phyloP scores from a whole-genome alignment of 2,888 invertebrate species.

The Archaeoteleia sp. region DNA sequence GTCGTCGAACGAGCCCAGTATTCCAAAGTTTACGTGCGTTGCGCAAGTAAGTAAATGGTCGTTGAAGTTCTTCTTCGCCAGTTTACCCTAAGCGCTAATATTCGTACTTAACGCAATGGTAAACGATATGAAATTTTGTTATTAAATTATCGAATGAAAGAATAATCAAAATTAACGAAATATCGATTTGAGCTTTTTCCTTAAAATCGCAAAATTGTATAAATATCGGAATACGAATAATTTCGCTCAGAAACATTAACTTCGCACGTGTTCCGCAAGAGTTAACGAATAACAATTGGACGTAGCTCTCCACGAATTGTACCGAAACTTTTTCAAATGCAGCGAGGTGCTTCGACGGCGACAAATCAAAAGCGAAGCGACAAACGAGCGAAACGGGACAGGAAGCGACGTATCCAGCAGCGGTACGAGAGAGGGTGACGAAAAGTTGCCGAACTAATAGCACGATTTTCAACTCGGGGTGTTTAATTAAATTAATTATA shows the following conservation, averaged over 20 bases:
- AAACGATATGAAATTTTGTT: neutral
- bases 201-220: neutral
- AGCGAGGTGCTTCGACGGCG: slow-evolving; percentile 38
- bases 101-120: too few relatives aligned
- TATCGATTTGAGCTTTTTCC: too few relatives aligned
- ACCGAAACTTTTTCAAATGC: slow-evolving; percentile 54
- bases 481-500: slow-evolving; percentile 75
- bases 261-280: slow-evolving; percentile 30
- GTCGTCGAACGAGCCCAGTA: slow-evolving; percentile 25
- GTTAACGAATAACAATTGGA: slow-evolving; percentile 45
- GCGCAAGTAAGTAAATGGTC: slow-evolving; percentile 36
- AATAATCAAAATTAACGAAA: slow-evolving; percentile 7
- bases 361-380: slow-evolving; percentile 53
- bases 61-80: slow-evolving; percentile 35
- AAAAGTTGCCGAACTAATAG: slow-evolving; percentile 69
- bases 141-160: neutral
- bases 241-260: slow-evolving; percentile 19
- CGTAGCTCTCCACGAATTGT: slow-evolving; percentile 38
- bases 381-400: slow-evolving; percentile 40
- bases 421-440: slow-evolving; percentile 48
- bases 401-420: neutral
- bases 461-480: slow-evolving; percentile 70
- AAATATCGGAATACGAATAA: slow-evolving; percentile 15
- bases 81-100: too few relatives aligned
- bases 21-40: slow-evolving; percentile 42